Evolutionary conservation across 2,888 invertebrate species (phyloP).

Genomic region (Pachymerium ferrugineum): DNA sequence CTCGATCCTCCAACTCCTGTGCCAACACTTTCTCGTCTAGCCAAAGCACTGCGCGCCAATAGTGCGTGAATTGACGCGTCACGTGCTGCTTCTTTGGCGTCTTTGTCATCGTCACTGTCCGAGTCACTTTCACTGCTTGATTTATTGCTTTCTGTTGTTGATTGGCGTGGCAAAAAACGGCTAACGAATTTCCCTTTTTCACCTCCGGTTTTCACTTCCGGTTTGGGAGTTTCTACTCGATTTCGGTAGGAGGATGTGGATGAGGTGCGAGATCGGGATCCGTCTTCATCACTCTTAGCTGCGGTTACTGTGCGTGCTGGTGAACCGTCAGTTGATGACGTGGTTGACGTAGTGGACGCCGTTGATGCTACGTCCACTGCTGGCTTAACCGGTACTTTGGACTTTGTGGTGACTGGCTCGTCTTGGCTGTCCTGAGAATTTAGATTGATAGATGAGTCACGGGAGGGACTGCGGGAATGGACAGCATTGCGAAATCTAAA

Average conservation of each 20-base stretch:
- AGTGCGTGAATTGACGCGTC: slow-evolving; percentile 54
- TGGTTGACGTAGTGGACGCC: slow-evolving; percentile 14
- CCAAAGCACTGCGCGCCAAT: slow-evolving; percentile 70
- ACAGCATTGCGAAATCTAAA: slow-evolving; percentile 38
- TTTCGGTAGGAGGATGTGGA: too few species aligned
- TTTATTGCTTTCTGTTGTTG: slow-evolving; percentile 28
- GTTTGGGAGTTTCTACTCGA: background rate
- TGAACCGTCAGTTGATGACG: slow-evolving; percentile 27
- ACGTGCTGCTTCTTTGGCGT: slow-evolving; percentile 29
- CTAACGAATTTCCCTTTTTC: slow-evolving; percentile 36
- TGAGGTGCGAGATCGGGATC: slow-evolving; percentile 7
- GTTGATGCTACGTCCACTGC: slow-evolving; percentile 24
- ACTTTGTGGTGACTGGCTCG: slow-evolving; percentile 29
- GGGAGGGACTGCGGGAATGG: slow-evolving; percentile 37
- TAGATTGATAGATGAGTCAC: slow-evolving; percentile 11
- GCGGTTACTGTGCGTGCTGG: background rate
- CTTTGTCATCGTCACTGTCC: slow-evolving; percentile 33
- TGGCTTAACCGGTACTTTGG: slow-evolving; percentile 24
- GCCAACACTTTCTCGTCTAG: slow-evolving; percentile 49
- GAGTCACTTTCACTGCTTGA: slow-evolving; percentile 28
- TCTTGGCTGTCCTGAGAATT: slow-evolving; percentile 34
- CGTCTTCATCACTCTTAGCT: slow-evolving; percentile 32
- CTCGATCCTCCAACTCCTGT: background rate
- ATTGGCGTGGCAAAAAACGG: slow-evolving; percentile 35
- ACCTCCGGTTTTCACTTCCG: background rate